phyloP scores from a whole-genome alignment of 2,888 invertebrate genomes.

The Diarsia mendica region DNA sequence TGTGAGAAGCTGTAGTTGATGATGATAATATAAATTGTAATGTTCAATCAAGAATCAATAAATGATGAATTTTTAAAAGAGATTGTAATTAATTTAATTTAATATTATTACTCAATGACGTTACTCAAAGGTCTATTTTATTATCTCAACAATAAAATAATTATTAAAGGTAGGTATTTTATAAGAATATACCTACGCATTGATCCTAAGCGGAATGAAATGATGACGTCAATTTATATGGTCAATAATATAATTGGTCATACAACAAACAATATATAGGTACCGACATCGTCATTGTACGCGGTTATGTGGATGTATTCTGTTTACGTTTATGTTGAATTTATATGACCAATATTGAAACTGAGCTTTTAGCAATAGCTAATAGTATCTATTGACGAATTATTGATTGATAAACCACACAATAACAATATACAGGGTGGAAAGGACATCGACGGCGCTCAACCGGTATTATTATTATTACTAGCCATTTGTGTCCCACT shows the following conservation, averaged over 20 bases:
- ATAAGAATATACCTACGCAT: constrained; percentile 16
- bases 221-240: constrained; percentile 47
- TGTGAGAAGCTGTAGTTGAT: background rate
- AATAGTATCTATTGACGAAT: background rate
- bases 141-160: background rate
- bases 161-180: constrained; percentile 3
- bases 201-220: constrained; percentile 25
- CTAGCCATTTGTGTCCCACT: too few species aligned
- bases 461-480: too few species aligned
- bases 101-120: background rate
- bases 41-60: background rate
- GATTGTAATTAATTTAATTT: background rate
- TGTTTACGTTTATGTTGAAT: background rate
- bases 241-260: constrained; percentile 22
- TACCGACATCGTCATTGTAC: constrained; percentile 26
- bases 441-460: background rate
- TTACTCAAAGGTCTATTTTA: background rate
- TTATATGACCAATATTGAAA: background rate
- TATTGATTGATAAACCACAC: background rate
- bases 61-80: background rate
- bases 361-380: background rate
- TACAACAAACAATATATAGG: constrained; percentile 1
- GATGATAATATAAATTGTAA: background rate
- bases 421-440: background rate
- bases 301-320: constrained; percentile 11